Percentiles rank a stretch among this genome's conserved stretches.
Evolutionary conservation across 2,888 invertebrate genomes (phyloP).

Genomic region (Argyresthia goedartella): DNA sequence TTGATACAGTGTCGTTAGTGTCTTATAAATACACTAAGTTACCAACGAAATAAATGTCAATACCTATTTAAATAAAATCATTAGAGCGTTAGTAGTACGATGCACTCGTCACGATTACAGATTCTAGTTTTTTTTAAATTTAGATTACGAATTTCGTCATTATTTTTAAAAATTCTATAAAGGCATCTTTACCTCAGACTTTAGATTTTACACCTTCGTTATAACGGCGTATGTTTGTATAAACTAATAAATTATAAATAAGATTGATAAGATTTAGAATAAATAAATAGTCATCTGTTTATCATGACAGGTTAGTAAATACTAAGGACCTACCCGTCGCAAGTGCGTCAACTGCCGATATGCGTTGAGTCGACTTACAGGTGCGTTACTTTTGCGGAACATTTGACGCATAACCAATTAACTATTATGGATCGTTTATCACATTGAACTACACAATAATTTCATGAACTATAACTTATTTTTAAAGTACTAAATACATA

Average conservation of each 20-base stretch:
- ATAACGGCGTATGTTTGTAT: constrained; percentile 46
- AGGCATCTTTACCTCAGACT: constrained; percentile 72
- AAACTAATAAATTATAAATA: constrained; percentile 58
- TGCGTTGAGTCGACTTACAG: no score
- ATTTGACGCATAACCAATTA: constrained; percentile 16
- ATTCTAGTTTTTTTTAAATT: constrained; percentile 25
- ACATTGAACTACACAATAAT: constrained; percentile 60
- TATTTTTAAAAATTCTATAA: constrained; percentile 66
- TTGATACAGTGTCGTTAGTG: constrained; percentile 61
- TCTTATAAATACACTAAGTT: constrained; percentile 52
- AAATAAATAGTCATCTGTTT: constrained; percentile 62
- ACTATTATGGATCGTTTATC: constrained; percentile 58
- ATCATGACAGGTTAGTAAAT: constrained; percentile 30
- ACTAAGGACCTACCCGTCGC: background rate
- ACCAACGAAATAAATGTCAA: constrained; percentile 67
- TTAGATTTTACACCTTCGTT: constrained; percentile 65
- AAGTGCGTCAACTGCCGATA: no score
- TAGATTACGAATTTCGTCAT: constrained; percentile 41
- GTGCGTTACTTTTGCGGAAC: background rate
- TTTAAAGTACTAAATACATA: constrained; percentile 31
- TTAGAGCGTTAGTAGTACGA: constrained; percentile 59
- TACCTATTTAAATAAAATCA: constrained; percentile 43
- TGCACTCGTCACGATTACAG: constrained; percentile 54
- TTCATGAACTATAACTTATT: constrained; percentile 50
- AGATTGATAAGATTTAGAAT: constrained; percentile 48